These are phyloP conservation scores for Callinectes sapidus DNA, from an alignment of 2,888 invertebrate species.

Conservation along the genomic window DNA sequence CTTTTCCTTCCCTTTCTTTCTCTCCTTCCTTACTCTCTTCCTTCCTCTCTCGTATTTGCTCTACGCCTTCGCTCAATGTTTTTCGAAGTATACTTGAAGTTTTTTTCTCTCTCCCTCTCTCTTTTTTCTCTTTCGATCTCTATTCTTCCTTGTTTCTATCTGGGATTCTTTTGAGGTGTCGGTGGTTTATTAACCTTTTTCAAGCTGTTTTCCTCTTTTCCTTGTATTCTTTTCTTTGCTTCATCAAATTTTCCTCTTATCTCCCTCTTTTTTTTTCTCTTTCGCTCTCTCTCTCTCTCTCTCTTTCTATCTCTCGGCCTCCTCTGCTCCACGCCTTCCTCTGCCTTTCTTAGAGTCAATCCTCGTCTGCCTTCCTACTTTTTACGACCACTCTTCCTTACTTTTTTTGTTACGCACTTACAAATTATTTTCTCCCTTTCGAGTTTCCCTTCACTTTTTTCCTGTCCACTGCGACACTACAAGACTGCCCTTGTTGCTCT, in stretches of 20 bases:
- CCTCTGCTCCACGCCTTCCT: not conserved
- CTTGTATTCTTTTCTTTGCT: not conserved
- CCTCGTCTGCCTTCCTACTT: not conserved
- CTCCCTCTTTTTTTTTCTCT: not conserved
- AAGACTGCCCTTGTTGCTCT: conserved; percentile 15
- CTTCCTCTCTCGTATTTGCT: not conserved
- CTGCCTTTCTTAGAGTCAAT: conserved; percentile 1
- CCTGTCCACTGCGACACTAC: not conserved
- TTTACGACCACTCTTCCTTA: not conserved
- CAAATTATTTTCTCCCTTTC: not conserved
- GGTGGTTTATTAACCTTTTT: not conserved
- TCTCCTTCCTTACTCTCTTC: not conserved
- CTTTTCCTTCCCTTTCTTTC: not conserved
- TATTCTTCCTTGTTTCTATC: not conserved
- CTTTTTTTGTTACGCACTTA: not conserved
- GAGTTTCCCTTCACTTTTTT: conserved; percentile 14
- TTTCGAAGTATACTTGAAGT: not conserved
- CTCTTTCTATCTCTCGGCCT: not conserved
- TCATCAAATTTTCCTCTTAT: not conserved
- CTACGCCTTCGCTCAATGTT: not conserved
- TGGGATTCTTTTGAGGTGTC: not conserved
- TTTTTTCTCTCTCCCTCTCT: not conserved
- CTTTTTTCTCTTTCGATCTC: no score
- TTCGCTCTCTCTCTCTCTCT: not conserved
- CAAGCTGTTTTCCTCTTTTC: not conserved